These are phyloP conservation scores for Oreochromis grahami DNA, from an alignment of 2,797 vertebrate species.

Conservation along the genomic window DNA sequence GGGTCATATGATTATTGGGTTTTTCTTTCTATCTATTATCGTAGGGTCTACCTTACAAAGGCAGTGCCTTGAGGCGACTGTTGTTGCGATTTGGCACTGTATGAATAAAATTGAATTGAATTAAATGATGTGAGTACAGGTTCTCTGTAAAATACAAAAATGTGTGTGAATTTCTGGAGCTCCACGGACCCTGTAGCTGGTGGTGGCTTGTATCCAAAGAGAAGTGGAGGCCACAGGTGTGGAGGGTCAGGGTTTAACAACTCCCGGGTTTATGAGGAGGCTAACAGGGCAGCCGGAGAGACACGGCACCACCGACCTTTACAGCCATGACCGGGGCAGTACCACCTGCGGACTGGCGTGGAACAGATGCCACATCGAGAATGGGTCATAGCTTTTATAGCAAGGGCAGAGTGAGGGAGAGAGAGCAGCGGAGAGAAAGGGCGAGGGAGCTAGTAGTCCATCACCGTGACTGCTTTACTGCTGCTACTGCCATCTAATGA, in stretches of 20 bases:
- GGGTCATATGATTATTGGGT: background rate
- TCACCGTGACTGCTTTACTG: slow-evolving; percentile 77
- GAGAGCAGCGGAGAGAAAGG: slow-evolving; percentile 33
- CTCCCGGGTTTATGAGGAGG: slow-evolving; percentile 54
- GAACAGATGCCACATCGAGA: slow-evolving; percentile 68
- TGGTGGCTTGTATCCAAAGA: slow-evolving; percentile 40
- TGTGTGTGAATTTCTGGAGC: slow-evolving; percentile 21
- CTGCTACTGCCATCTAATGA: slow-evolving; percentile 72
- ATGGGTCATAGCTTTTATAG: slow-evolving; percentile 64
- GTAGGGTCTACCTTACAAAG: too few relatives aligned
- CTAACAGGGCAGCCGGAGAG: slow-evolving; percentile 59
- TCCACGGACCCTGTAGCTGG: background rate
- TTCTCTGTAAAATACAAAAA: background rate
- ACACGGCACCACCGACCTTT: slow-evolving; percentile 50
- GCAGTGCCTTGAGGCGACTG: background rate
- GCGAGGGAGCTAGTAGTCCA: slow-evolving; percentile 57
- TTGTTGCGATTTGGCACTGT: background rate
- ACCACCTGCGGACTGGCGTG: slow-evolving; percentile 67
- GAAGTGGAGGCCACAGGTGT: slow-evolving; percentile 60
- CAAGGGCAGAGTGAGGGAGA: slow-evolving; percentile 34
- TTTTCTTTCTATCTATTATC: background rate
- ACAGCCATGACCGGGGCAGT: slow-evolving; percentile 50
- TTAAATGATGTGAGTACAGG: background rate
- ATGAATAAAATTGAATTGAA: background rate
- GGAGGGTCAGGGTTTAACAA: slow-evolving; percentile 64